Evolutionary conservation across 2,888 invertebrate species (phyloP).

Genomic region (Orthosia cruda): DNA sequence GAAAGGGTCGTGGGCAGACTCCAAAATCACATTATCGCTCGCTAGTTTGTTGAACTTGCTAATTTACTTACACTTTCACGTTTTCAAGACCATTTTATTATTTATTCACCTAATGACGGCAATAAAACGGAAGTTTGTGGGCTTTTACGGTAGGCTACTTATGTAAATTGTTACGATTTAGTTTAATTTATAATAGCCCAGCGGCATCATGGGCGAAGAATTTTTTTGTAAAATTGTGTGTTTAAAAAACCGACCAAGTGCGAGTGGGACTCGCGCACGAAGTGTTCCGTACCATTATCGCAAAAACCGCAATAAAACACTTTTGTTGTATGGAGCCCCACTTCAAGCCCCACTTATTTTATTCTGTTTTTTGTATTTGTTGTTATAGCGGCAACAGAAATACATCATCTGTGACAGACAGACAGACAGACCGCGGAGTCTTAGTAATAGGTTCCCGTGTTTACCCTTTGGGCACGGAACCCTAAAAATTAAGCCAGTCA

Average conservation of each 20-base stretch:
- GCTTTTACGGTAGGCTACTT: constrained; percentile 29
- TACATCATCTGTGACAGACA: no score
- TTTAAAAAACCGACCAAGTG: background rate
- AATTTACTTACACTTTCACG: constrained; percentile 67
- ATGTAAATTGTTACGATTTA: constrained; percentile 29
- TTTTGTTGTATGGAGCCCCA: no score
- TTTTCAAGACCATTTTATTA: constrained; percentile 58
- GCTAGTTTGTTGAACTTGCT: constrained; percentile 66
- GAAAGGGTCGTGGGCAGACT: constrained; percentile 72
- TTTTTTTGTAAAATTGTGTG: background rate
- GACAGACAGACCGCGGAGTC: no score
- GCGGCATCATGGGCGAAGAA: background rate
- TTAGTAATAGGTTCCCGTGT: no score
- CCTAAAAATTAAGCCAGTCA: no score
- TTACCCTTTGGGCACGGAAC: no score
- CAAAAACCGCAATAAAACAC: no score
- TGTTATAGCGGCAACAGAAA: no score
- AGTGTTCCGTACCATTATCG: no score
- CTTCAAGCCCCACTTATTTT: no score
- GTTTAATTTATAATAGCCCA: constrained; percentile 10
- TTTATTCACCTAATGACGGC: constrained; percentile 61
- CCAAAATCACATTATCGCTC: constrained; percentile 72
- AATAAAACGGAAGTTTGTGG: constrained; percentile 42
- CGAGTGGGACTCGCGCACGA: no score
- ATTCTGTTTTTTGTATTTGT: no score